Conservation (phyloP, 2,113 vertebrate genomes). For the Laticauda colubrina region DNA sequence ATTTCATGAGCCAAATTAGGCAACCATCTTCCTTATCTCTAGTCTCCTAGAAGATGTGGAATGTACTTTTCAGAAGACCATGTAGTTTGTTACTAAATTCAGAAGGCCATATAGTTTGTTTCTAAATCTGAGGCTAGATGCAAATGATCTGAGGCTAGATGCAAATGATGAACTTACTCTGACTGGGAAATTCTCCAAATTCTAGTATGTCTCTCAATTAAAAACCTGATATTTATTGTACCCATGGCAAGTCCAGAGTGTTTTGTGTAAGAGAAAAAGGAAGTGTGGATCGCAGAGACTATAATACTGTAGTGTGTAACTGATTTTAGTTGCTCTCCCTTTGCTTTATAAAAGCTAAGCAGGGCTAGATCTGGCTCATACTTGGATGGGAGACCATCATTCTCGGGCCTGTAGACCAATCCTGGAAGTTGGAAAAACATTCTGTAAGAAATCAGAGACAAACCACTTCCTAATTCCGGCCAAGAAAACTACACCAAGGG, state of each 20-base stretch:
- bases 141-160: background rate
- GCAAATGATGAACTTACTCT: background rate
- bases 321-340: background rate
- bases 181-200: background rate
- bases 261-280: background rate
- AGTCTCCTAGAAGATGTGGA: background rate
- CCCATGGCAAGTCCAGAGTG: accelerated
- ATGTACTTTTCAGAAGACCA: background rate
- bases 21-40: background rate
- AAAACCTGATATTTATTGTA: background rate
- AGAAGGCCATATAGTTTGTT: background rate
- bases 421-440: background rate
- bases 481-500: background rate
- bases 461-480: background rate
- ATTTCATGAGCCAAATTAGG: background rate
- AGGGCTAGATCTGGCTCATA: background rate
- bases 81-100: background rate
- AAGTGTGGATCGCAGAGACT: background rate
- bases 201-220: background rate
- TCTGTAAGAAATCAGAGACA: background rate
- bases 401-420: background rate
- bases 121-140: background rate
- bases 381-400: background rate
- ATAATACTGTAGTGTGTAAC: background rate
- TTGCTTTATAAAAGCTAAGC: background rate